Percentiles rank a stretch among this genome's conserved stretches.
phyloP scores from a whole-genome alignment of 2,888 invertebrate genomes.

The Cerastis leucographa region DNA sequence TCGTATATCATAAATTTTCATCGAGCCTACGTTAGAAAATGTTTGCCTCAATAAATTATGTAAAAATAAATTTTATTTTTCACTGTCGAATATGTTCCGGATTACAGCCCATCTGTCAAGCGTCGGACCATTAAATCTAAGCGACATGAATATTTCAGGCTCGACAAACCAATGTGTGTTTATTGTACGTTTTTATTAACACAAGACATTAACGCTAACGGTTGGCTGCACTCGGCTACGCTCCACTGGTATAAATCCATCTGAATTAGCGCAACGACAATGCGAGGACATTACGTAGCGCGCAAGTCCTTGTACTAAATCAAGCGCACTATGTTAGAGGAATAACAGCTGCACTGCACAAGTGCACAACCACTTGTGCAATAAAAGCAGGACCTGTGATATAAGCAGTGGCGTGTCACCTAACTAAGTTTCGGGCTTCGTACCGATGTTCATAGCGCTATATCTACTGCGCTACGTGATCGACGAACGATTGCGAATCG shows the following conservation, averaged over 20 bases:
- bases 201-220: conserved; percentile 74
- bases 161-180: conserved; percentile 73
- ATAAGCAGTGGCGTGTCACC: conserved; percentile 47
- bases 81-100: conserved; percentile 77
- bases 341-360: conserved; percentile 67
- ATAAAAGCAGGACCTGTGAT: conserved; percentile 56
- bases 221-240: conserved; percentile 72
- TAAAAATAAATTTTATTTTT: conserved; percentile 71
- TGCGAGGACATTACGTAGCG: conserved; percentile 77
- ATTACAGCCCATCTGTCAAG: conserved; percentile 83
- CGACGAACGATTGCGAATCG: conserved; percentile 41
- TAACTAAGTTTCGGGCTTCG: conserved; percentile 43
- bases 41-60: conserved; percentile 70
- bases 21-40: conserved; percentile 44
- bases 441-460: conserved; percentile 29
- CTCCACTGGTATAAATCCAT: conserved; percentile 80
- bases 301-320: conserved; percentile 80
- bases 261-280: conserved; percentile 81
- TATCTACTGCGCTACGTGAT: conserved; percentile 38
- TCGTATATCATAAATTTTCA: conserved; percentile 54
- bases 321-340: conserved; percentile 73
- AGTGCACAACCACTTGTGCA: conserved; percentile 60
- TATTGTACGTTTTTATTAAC: conserved; percentile 76
- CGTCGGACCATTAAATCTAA: conserved; percentile 85
- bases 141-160: conserved; percentile 81